Conservation (phyloP, 2,113 vertebrate genomes). For the Alligator mississippiensis region DNA sequence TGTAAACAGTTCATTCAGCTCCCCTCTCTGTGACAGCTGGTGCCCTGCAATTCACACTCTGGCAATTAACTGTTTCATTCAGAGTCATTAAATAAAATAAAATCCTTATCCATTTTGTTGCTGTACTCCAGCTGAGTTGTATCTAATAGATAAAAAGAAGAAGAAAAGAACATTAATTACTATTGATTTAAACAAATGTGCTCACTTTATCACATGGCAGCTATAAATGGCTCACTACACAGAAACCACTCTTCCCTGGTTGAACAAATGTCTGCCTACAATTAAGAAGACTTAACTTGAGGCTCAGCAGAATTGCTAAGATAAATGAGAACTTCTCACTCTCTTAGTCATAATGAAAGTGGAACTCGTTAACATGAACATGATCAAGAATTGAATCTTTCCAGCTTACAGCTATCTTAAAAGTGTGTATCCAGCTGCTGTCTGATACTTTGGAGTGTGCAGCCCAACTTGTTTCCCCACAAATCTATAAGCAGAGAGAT, state of each 20-base stretch:
- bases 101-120: neutral
- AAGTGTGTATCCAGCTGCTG: neutral
- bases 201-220: neutral
- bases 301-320: neutral
- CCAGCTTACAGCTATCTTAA: neutral
- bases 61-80: neutral
- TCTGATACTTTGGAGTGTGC: neutral
- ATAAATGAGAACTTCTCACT: neutral
- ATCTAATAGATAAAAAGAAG: neutral
- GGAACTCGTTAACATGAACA: accelerated
- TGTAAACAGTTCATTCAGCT: neutral
- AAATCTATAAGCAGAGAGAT: neutral
- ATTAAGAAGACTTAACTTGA: neutral
- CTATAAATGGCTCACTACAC: neutral
- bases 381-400: neutral
- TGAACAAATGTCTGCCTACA: neutral
- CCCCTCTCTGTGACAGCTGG: accelerated
- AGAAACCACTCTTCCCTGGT: accelerated
- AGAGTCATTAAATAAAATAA: neutral
- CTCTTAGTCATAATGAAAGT: neutral
- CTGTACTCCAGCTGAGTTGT: neutral
- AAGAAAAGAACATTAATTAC: neutral
- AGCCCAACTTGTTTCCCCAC: neutral
- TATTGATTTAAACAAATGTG: constrained; percentile 20
- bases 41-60: accelerated